phyloP scores from a whole-genome alignment of 2,888 invertebrate genomes.

The Leptopterna dolabrata region DNA sequence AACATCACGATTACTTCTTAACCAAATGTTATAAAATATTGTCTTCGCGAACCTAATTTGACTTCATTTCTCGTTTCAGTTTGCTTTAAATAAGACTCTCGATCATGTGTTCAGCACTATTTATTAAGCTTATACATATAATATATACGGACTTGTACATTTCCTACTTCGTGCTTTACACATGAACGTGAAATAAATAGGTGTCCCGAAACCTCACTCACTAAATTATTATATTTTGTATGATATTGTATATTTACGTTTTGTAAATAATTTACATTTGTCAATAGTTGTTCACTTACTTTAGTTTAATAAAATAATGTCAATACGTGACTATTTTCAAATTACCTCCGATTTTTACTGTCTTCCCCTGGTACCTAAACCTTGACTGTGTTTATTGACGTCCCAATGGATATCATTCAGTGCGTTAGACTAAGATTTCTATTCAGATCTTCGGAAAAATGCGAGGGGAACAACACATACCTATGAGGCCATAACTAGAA shows the following conservation, averaged over 20 bases:
- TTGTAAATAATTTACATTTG: constrained; percentile 56
- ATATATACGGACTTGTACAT: constrained; percentile 53
- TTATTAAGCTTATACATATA: constrained; percentile 54
- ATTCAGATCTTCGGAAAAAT: too few relatives aligned
- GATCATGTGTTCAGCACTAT: constrained; percentile 53
- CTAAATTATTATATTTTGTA: constrained; percentile 55
- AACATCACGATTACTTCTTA: constrained; percentile 41
- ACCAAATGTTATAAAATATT: background rate
- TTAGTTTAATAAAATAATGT: constrained; percentile 60
- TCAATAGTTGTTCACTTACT: constrained; percentile 60
- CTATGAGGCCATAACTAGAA: too few relatives aligned
- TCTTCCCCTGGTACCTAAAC: background rate
- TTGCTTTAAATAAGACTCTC: constrained; percentile 46
- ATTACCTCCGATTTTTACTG: background rate
- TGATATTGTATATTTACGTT: constrained; percentile 58
- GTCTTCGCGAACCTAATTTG: constrained; percentile 6
- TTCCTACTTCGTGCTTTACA: constrained; percentile 49
- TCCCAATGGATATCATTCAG: too few relatives aligned
- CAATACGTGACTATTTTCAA: constrained; percentile 57
- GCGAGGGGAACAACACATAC: too few relatives aligned
- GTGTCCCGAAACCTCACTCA: constrained; percentile 51
- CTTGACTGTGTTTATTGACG: too few relatives aligned
- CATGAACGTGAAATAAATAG: constrained; percentile 38
- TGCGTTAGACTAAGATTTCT: too few relatives aligned
- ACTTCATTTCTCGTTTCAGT: constrained; percentile 21